Conservation (phyloP, 1,140 invertebrate genomes). For the Drosophila repletoides region DNA sequence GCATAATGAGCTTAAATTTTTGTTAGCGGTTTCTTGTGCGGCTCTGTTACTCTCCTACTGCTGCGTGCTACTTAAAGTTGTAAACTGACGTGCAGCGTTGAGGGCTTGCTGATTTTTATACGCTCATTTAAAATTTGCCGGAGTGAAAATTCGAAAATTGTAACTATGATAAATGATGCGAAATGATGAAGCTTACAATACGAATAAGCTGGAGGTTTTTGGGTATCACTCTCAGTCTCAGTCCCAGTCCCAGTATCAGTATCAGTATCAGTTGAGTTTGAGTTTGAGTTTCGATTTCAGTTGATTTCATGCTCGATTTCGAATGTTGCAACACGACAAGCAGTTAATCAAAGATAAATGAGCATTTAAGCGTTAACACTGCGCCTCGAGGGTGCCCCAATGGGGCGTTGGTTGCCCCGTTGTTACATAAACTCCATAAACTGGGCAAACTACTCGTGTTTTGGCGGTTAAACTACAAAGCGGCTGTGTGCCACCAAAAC, state of each 20-base stretch:
- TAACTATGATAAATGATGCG: constrained; percentile 70
- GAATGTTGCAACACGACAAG: constrained; percentile 41
- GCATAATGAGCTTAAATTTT: constrained; percentile 50
- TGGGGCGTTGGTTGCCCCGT: constrained; percentile 62
- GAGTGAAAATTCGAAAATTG: constrained; percentile 49
- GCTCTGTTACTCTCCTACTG: no score
- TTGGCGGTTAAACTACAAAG: constrained; percentile 67
- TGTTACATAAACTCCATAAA: constrained; percentile 66
- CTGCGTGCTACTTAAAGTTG: constrained; percentile 31
- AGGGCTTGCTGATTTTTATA: constrained; percentile 60
- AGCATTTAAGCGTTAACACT: constrained; percentile 70
- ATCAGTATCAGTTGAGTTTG: constrained; percentile 32
- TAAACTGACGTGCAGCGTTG: constrained; percentile 40
- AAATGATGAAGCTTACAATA: constrained; percentile 56
- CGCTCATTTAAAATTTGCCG: constrained; percentile 22
- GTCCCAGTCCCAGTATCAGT: constrained; percentile 30
- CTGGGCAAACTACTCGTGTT: constrained; percentile 64
- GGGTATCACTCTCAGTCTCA: no score
- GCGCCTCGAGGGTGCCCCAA: constrained; percentile 37
- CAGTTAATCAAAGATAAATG: constrained; percentile 74
- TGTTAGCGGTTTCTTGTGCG: constrained; percentile 9
- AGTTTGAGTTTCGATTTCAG: constrained; percentile 32
- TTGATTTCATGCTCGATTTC: constrained; percentile 42
- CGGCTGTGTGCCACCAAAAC: constrained; percentile 38
- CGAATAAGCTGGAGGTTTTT: constrained; percentile 18